These are phyloP conservation scores for Stigmatopora argus DNA, from an alignment of 2,113 vertebrate species.

Conservation along the genomic window DNA sequence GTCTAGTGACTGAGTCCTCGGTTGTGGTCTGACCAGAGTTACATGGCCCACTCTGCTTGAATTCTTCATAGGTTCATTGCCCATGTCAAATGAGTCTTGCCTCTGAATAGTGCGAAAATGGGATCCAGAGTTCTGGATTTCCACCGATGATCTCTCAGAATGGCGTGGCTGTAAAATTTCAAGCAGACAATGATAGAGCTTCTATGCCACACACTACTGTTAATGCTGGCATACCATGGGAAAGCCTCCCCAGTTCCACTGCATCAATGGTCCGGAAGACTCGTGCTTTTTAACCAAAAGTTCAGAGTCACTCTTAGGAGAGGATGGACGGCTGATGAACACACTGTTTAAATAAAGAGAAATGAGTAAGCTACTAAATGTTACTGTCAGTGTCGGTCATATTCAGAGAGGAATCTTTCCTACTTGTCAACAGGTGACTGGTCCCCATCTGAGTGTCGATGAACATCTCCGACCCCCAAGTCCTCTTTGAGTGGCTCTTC, in stretches of 20 bases:
- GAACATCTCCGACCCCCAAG: slow-evolving; percentile 40
- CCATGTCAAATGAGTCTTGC: slow-evolving; percentile 66
- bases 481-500: slow-evolving; percentile 65
- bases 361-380: not conserved
- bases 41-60: slow-evolving; percentile 37
- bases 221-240: slow-evolving; percentile 71
- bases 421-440: slow-evolving; percentile 67
- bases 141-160: slow-evolving; percentile 46
- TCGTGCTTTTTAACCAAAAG: slow-evolving; percentile 72
- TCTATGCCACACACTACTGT: not conserved
- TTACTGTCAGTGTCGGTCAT: slow-evolving; percentile 1
- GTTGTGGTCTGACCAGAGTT: slow-evolving; percentile 64
- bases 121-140: slow-evolving; percentile 33
- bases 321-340: slow-evolving; percentile 46
- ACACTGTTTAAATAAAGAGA: slow-evolving; percentile 46
- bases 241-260: slow-evolving; percentile 90
- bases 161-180: slow-evolving; percentile 49
- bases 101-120: slow-evolving; percentile 70
- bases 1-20: slow-evolving; percentile 44
- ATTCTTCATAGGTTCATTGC: slow-evolving; percentile 22
- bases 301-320: slow-evolving; percentile 91
- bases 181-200: not conserved
- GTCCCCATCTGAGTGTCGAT: slow-evolving; percentile 78
- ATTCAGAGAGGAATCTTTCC: slow-evolving; percentile 9
- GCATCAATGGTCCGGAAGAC: slow-evolving; percentile 72